Conservation (phyloP, 1,140 invertebrate genomes). For the Drosophila persimilis region DNA sequence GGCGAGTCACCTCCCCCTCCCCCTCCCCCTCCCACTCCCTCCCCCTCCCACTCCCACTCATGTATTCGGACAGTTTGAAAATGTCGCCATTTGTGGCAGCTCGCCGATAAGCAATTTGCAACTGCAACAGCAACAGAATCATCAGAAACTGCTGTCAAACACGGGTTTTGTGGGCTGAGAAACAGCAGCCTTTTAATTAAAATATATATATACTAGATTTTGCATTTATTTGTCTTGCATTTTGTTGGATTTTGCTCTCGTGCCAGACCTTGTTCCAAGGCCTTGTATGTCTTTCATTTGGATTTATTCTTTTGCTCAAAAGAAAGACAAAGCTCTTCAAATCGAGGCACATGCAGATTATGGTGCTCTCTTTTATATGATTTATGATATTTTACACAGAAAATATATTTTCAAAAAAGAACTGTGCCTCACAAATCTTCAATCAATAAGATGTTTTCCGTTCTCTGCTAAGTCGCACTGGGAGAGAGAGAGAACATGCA, state of each 20-base stretch:
- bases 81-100: slow-evolving; percentile 51
- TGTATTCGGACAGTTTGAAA: slow-evolving; percentile 11
- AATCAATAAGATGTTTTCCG: no score
- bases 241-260: slow-evolving; percentile 1
- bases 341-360: no score
- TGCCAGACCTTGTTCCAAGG: no score
- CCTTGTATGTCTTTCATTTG: no score
- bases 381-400: no score
- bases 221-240: slow-evolving; percentile 14
- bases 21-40: no score
- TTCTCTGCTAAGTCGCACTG: neutral
- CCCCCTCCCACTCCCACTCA: neutral
- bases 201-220: slow-evolving; percentile 27
- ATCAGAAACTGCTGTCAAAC: neutral
- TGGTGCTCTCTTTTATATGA: no score
- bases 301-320: no score
- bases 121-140: slow-evolving; percentile 24
- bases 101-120: slow-evolving; percentile 45
- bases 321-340: no score
- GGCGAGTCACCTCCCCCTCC: slow-evolving; percentile 24
- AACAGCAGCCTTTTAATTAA: slow-evolving; percentile 44
- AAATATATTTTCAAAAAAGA: no score
- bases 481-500: no score
- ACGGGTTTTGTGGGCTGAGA: neutral
- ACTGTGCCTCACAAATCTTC: no score